A percentile compares a stretch with the other conserved stretches of the same genome.
Conservation (phyloP, 2,888 invertebrate species). For the Iphiclides podalirius region DNA sequence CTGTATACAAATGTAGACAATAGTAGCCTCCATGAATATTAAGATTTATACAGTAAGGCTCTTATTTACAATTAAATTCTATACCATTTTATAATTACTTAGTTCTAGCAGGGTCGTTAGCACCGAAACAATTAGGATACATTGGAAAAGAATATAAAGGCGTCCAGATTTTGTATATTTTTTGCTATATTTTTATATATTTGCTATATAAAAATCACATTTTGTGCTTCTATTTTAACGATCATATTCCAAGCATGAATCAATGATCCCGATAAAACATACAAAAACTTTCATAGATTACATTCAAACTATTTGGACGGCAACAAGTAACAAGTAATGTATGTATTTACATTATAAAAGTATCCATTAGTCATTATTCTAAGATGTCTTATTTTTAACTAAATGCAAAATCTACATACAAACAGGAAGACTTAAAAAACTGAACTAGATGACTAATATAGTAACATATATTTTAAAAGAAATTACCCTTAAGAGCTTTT, state of each 20-base stretch:
- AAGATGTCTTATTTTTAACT: slow-evolving; percentile 61
- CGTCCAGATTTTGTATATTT: no score
- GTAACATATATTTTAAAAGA: slow-evolving; percentile 12
- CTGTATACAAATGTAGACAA: slow-evolving; percentile 53
- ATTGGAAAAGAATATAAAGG: slow-evolving; percentile 23
- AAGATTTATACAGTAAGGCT: slow-evolving; percentile 51
- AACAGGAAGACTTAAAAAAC: slow-evolving; percentile 65
- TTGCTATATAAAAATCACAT: no score
- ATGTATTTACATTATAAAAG: slow-evolving; percentile 51
- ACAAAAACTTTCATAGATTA: slow-evolving; percentile 14
- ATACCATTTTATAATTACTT: slow-evolving; percentile 40
- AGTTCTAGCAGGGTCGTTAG: slow-evolving; percentile 55
- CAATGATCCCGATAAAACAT: no score
- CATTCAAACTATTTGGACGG: slow-evolving; percentile 58
- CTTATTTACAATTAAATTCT: slow-evolving; percentile 52
- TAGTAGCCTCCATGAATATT: slow-evolving; percentile 64
- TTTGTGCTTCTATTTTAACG: no score
- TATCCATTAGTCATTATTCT: slow-evolving; percentile 42
- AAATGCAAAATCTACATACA: slow-evolving; percentile 74
- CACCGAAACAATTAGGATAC: slow-evolving; percentile 52
- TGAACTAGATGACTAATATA: slow-evolving; percentile 53
- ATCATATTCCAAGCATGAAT: no score
- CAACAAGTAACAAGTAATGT: slow-evolving; percentile 37
- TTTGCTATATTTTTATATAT: no score
- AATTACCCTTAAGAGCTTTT: not conserved